A percentile compares a stretch with the other conserved stretches of the same genome.
phyloP scores from a whole-genome alignment of 2,113 vertebrate species.

The Mugil cephalus region DNA sequence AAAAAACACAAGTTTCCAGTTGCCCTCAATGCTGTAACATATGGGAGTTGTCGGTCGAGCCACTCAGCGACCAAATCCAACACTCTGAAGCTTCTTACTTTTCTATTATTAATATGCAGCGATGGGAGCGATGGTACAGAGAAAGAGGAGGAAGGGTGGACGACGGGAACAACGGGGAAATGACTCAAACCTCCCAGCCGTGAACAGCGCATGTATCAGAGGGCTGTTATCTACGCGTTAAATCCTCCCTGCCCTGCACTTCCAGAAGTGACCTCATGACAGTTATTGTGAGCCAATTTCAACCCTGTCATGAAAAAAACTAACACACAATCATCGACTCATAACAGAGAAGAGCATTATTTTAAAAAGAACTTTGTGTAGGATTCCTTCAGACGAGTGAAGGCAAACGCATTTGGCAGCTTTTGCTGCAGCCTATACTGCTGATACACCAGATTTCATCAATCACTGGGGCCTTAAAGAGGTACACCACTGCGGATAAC shows the following conservation, averaged over 20 bases:
- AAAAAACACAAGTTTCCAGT: conserved; percentile 41
- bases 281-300: conserved; percentile 19
- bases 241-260: conserved; percentile 10
- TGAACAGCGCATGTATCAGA: conserved; percentile 38
- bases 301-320: neutral
- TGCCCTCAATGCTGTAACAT: neutral
- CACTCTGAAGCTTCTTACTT: conserved; percentile 10
- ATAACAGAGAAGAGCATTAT: neutral
- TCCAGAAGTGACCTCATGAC: conserved; percentile 7
- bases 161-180: neutral
- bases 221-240: conserved; percentile 40
- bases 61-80: conserved; percentile 28
- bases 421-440: conserved; percentile 39
- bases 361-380: conserved; percentile 5
- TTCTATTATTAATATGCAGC: conserved; percentile 62
- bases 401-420: conserved; percentile 9
- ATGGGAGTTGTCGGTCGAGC: conserved; percentile 36
- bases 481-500: conserved; percentile 25
- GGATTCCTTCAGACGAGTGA: neutral
- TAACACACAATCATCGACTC: neutral
- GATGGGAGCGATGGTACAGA: conserved; percentile 17
- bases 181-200: conserved; percentile 49
- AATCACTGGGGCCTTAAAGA: conserved; percentile 35
- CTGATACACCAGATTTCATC: conserved; percentile 53
- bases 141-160: neutral